Evolutionary conservation across 2,888 invertebrate genomes (phyloP).

Genomic region (Hermaeophaga mercurialis): DNA sequence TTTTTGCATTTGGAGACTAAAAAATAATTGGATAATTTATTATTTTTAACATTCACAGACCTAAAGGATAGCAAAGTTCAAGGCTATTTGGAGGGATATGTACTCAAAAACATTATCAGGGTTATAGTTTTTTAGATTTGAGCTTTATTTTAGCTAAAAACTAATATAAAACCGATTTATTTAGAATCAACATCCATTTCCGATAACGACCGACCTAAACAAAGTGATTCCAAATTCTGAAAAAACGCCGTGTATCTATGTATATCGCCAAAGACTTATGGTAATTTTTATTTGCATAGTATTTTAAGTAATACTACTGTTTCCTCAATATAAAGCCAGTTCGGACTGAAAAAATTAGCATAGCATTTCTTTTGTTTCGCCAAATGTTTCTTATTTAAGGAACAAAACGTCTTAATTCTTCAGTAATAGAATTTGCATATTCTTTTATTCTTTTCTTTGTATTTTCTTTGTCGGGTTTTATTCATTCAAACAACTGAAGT

Average conservation of each 20-base stretch:
- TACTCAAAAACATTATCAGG: too few species aligned
- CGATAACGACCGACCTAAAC: too few species aligned
- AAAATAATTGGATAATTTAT: background rate
- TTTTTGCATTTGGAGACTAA: background rate
- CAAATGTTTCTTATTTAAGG: constrained; percentile 40
- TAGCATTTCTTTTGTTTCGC: constrained; percentile 42
- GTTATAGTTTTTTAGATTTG: too few species aligned
- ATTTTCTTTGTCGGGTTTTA: constrained; percentile 5
- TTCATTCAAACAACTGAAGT: constrained; percentile 9
- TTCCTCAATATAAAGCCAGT: constrained; percentile 31
- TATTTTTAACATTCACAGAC: too few species aligned
- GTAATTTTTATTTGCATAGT: constrained; percentile 38
- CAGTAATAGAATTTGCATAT: constrained; percentile 35
- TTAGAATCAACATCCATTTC: too few species aligned
- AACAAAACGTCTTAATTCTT: constrained; percentile 41
- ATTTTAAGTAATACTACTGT: constrained; percentile 36
- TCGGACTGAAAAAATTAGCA: constrained; percentile 40
- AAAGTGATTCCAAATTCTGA: background rate
- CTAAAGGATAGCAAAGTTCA: too few species aligned
- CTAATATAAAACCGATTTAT: too few species aligned
- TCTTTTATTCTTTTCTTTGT: constrained; percentile 9
- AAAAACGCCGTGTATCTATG: background rate
- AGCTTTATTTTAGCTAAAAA: too few species aligned
- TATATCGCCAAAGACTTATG: constrained; percentile 29
- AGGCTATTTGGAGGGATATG: too few species aligned